Evolutionary conservation across 2,113 vertebrate species (phyloP), one percentile per base, ranked within the genome.

Genomic region (Atrichornis clamosus): DNA sequence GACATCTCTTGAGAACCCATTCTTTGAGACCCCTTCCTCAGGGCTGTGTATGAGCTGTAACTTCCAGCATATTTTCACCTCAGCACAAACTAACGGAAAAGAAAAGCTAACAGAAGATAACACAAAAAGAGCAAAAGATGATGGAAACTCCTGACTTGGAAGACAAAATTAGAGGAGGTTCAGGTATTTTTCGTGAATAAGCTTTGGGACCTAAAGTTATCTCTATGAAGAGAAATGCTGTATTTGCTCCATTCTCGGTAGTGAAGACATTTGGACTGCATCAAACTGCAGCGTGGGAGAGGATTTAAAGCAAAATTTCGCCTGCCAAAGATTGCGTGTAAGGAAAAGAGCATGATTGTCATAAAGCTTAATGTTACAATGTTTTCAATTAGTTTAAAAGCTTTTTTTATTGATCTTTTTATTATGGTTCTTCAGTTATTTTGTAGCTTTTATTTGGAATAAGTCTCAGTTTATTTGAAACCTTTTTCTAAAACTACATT

Each of bases 331-430:
- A 47, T 16, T 74, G 20, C 0, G 0, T 84, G 65, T 90, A 79
- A 88, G 64, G 35, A 95, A 89, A 87, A 77, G 30, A 65, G 30
- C 19, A 39, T 60, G 56, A 52, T 63, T 97, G 49, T 83, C 41
- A 73, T 83, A 95, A 90, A 96, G 78, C 33, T 91, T 92, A 93
- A 84, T 50, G 53, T 88, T 88, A 95, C 32, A 72, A 72, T 4
- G 4, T 96, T 97, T 97, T 93, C 86, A 91, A 86, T 89, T 95
- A 92, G 21, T 94, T 96, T 95, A 95, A 97, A 96, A 96, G 74
- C 63, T 94, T 91, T 94, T 76, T 93, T 86, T 44, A 86, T 87
- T 93, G 74, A 63, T 96, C 20, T 70, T 93, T 96, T 90, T 88
- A 82, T 73, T 88, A 53, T 33, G 6, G 18, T 86, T 91, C 73